phyloP scores from a whole-genome alignment of 1,140 invertebrate species.

The Solenopsis fugax region DNA sequence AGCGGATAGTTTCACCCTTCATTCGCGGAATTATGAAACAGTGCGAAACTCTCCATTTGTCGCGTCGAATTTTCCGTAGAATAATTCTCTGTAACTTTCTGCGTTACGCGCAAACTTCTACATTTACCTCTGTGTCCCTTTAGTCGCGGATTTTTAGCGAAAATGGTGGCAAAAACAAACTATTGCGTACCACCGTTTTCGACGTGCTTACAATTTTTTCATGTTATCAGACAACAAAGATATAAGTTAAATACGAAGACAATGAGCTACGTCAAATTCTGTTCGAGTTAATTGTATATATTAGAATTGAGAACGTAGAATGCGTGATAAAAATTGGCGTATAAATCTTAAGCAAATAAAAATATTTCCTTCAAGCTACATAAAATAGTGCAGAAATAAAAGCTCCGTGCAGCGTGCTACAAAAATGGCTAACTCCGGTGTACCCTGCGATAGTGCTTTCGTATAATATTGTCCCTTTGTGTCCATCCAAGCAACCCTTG shows the following conservation, averaged over 20 bases:
- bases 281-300: neutral
- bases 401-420: neutral
- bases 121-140: neutral
- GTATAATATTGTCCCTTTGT: constrained; percentile 40
- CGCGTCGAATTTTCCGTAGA: constrained; percentile 25
- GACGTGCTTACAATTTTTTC: neutral
- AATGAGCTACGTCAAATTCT: neutral
- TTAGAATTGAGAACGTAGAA: neutral
- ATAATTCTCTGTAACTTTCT: constrained; percentile 11
- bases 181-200: neutral
- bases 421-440: constrained; percentile 40
- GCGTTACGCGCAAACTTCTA: neutral
- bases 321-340: neutral
- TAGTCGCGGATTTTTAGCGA: neutral
- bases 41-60: constrained; percentile 12
- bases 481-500: constrained; percentile 36
- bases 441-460: neutral
- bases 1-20: neutral
- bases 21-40: constrained; percentile 42
- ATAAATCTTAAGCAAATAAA: constrained; percentile 26
- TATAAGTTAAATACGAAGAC: neutral
- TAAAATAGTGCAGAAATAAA: constrained; percentile 22
- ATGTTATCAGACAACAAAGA: neutral
- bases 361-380: constrained; percentile 2
- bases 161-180: neutral